Conservation (phyloP, 2,113 vertebrate species). For the Mesocricetus auratus region DNA sequence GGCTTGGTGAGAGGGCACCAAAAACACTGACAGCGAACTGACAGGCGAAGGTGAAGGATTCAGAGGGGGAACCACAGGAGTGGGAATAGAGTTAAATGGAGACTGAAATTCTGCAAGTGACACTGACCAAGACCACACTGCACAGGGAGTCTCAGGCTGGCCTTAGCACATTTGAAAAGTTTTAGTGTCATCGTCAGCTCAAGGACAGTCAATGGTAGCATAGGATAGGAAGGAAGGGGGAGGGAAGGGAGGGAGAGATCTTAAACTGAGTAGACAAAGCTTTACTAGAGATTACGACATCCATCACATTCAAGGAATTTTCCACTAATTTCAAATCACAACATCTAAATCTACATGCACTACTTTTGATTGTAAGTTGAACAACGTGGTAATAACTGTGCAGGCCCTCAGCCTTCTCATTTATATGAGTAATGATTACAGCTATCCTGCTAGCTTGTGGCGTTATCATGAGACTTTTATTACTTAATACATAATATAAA, state of each 20-base stretch:
- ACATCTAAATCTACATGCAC: constrained; percentile 10
- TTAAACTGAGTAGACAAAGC: neutral
- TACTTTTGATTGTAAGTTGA: neutral
- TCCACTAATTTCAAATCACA: constrained; percentile 27
- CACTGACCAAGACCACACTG: neutral
- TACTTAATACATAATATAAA: neutral
- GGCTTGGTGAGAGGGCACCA: accelerated
- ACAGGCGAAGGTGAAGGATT: neutral
- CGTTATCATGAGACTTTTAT: constrained; percentile 12
- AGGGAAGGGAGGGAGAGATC: neutral
- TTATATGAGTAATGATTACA: neutral
- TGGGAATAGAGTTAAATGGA: neutral
- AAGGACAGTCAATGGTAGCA: neutral
- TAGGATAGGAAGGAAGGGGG: neutral
- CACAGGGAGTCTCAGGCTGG: neutral
- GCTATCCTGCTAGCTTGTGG: neutral
- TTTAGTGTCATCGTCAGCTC: neutral
- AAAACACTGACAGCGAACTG: neutral
- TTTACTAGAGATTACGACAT: constrained; percentile 33
- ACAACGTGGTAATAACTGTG: neutral
- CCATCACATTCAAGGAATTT: neutral
- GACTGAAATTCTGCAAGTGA: neutral
- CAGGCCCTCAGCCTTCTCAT: constrained; percentile 2
- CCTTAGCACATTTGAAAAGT: neutral
- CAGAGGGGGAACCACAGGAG: too few relatives aligned